Percentiles rank a stretch among this genome's conserved stretches.
Evolutionary conservation across 2,888 invertebrate genomes (phyloP).

Genomic region (Phytoseiulus persimilis): DNA sequence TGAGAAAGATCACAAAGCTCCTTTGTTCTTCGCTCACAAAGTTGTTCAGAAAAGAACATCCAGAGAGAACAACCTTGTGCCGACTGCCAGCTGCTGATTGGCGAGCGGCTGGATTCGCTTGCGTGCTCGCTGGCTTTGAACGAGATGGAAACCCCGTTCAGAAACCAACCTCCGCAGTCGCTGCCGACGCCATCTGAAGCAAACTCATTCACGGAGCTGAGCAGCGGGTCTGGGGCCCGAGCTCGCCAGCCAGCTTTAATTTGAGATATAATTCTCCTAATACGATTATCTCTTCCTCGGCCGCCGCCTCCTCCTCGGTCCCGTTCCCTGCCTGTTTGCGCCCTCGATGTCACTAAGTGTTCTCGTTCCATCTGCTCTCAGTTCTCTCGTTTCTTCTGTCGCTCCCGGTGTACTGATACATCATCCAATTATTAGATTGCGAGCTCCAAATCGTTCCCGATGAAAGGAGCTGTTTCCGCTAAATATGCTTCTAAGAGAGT

Average conservation of each 20-base stretch:
- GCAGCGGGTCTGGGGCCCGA: neutral
- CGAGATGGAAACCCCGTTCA: neutral
- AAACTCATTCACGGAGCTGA: neutral
- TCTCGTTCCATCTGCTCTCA: neutral
- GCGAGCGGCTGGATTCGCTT: neutral
- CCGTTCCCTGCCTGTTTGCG: neutral
- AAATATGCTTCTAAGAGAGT: too few relatives aligned
- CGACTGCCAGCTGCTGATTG: neutral
- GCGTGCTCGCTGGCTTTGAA: neutral
- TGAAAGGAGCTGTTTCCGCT: too few relatives aligned
- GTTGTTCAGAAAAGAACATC: neutral
- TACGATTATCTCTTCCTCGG: conserved; percentile 11
- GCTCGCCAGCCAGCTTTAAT: conserved; percentile 14
- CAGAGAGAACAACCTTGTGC: neutral
- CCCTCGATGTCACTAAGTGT: neutral
- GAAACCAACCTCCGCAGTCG: neutral
- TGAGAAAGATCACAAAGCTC: neutral
- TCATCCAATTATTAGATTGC: too few relatives aligned
- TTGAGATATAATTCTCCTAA: conserved; percentile 30
- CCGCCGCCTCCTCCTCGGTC: neutral
- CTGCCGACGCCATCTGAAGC: neutral
- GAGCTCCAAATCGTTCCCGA: too few relatives aligned
- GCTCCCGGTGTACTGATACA: too few relatives aligned
- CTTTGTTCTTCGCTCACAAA: neutral
- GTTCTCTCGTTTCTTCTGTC: neutral